Evolutionary conservation across 1,140 invertebrate species (phyloP).

Genomic region (Meloidogyne floridensis): DNA sequence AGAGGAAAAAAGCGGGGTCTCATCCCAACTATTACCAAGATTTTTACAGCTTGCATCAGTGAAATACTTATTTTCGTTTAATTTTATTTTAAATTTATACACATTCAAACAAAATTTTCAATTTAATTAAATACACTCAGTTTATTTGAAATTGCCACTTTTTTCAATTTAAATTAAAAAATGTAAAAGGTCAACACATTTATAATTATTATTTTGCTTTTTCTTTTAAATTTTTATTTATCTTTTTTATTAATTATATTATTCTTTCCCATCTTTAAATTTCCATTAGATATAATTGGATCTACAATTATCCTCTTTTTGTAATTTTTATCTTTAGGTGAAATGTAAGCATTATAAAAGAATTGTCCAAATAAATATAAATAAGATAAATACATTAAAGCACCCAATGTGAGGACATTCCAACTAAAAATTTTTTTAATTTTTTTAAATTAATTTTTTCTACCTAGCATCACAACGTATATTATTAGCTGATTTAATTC

Average conservation of each 20-base stretch:
- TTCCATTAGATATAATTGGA: not conserved
- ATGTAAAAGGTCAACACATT: too few species aligned
- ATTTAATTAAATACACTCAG: too few species aligned
- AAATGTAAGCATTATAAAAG: slow-evolving; percentile 65
- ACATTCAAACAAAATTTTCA: too few species aligned
- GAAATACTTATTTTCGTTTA: too few species aligned
- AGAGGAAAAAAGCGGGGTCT: too few species aligned
- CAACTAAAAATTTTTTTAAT: slow-evolving; percentile 44
- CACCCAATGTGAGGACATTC: slow-evolving; percentile 60
- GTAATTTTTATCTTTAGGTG: slow-evolving; percentile 19
- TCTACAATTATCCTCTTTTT: not conserved
- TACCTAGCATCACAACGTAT: slow-evolving; percentile 56
- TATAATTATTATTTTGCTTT: not conserved
- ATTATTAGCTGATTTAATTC: slow-evolving; percentile 56
- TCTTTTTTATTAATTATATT: not conserved
- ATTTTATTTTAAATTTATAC: too few species aligned
- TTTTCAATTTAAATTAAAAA: too few species aligned
- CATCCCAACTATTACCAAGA: too few species aligned
- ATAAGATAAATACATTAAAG: slow-evolving; percentile 62
- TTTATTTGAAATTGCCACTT: too few species aligned
- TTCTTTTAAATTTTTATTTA: not conserved
- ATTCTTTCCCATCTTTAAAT: not conserved
- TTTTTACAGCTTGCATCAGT: too few species aligned
- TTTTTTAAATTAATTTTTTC: not conserved
- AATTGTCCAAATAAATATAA: slow-evolving; percentile 63